Evolutionary conservation across 1,140 invertebrate genomes (phyloP).

Genomic region (Nasonia longicornis): DNA sequence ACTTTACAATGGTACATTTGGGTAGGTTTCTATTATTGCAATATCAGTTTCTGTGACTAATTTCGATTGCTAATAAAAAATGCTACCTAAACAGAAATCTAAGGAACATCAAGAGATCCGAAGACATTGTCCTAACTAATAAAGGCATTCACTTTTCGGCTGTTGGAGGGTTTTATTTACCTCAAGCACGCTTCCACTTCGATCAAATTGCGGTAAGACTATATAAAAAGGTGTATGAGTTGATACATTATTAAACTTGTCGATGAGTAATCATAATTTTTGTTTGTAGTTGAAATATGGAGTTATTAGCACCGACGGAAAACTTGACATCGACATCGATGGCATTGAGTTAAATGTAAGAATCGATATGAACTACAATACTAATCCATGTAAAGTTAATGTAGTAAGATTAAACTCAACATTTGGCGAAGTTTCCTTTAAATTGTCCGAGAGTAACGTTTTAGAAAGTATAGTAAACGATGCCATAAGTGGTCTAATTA

Average conservation of each 20-base stretch:
- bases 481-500: not conserved
- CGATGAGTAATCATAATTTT: not conserved
- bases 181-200: not conserved
- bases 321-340: not conserved
- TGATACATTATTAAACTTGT: not conserved
- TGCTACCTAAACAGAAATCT: not conserved
- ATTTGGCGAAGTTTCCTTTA: conserved; percentile 1
- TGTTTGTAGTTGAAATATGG: conserved; percentile 12
- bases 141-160: conserved; percentile 5
- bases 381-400: not conserved
- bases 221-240: not conserved
- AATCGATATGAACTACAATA: conserved; percentile 14
- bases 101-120: not conserved
- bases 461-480: not conserved
- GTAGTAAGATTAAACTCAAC: not conserved
- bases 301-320: not conserved
- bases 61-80: not conserved
- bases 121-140: not conserved
- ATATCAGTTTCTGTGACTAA: not conserved
- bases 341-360: not conserved
- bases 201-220: not conserved
- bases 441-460: not conserved
- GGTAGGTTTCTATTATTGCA: not conserved
- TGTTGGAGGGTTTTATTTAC: not conserved
- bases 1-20: conserved; percentile 13